Conservation (phyloP, 2,888 invertebrate genomes). For the Leptinotarsa juncta region DNA sequence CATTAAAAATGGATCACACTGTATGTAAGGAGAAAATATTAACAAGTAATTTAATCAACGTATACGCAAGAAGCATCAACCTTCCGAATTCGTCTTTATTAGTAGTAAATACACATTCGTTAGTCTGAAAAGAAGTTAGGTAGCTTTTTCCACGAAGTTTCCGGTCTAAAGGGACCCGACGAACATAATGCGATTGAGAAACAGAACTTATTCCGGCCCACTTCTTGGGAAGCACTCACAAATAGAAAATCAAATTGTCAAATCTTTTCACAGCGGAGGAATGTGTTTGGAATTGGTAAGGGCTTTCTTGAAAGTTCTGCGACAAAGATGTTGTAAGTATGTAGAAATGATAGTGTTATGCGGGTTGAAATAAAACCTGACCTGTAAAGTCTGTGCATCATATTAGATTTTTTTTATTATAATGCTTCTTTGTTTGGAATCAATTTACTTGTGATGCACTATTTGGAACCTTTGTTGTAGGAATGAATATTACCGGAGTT, state of each 20-base stretch:
- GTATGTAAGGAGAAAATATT: too few species aligned
- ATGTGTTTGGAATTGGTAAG: slow-evolving; percentile 21
- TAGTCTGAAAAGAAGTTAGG: not conserved
- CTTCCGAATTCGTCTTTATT: not conserved
- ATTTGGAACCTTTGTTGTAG: too few species aligned
- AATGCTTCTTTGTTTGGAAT: too few species aligned
- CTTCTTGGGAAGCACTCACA: slow-evolving; percentile 31
- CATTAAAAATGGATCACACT: too few species aligned
- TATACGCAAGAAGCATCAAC: not conserved
- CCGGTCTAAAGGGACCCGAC: not conserved
- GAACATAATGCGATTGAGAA: slow-evolving; percentile 1
- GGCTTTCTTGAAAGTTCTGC: not conserved
- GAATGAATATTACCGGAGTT: too few species aligned
- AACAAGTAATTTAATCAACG: too few species aligned
- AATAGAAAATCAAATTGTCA: slow-evolving; percentile 34
- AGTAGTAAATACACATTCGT: not conserved
- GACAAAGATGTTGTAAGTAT: not conserved
- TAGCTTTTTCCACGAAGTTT: not conserved
- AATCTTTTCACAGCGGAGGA: slow-evolving; percentile 29
- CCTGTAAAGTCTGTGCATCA: too few species aligned
- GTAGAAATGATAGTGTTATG: too few species aligned
- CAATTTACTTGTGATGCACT: too few species aligned
- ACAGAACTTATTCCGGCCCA: slow-evolving; percentile 9
- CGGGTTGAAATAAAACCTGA: too few species aligned
- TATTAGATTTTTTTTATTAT: too few species aligned